These are phyloP conservation scores for Trachymyrmex septentrionalis DNA, from an alignment of 1,140 invertebrate species.

Conservation along the genomic window DNA sequence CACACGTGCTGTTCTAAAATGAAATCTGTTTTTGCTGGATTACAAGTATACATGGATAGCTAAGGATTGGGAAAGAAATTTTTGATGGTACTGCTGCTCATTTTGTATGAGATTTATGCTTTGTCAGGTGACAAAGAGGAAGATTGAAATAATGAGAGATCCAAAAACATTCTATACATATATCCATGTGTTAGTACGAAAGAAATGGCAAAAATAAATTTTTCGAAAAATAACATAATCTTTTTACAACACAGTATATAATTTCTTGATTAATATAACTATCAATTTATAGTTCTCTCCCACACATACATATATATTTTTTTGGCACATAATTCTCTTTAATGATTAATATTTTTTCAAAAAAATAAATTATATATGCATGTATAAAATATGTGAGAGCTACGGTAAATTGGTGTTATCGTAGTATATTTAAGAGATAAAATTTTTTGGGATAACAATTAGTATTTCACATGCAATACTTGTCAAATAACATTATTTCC, in stretches of 20 bases:
- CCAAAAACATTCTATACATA: slow-evolving; percentile 29
- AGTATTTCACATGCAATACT: neutral
- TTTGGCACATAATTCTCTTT: neutral
- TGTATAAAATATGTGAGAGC: neutral
- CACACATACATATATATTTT: neutral
- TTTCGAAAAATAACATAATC: slow-evolving; percentile 18
- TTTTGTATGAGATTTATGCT: slow-evolving; percentile 59
- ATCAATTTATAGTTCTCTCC: neutral
- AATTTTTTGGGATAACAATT: slow-evolving; percentile 13
- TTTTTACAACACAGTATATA: slow-evolving; percentile 2
- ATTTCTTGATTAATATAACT: slow-evolving; percentile 31
- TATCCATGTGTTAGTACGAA: neutral
- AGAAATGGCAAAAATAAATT: slow-evolving; percentile 13
- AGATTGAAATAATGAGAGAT: slow-evolving; percentile 71
- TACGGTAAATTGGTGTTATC: slow-evolving; percentile 11
- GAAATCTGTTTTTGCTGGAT: slow-evolving; percentile 44
- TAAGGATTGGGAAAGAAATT: slow-evolving; percentile 44
- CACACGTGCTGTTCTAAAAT: slow-evolving; percentile 54
- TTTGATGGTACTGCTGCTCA: slow-evolving; percentile 55
- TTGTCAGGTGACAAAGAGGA: slow-evolving; percentile 71
- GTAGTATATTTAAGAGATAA: neutral
- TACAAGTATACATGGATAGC: slow-evolving; percentile 37
- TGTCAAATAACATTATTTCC: slow-evolving; percentile 65
- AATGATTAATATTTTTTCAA: slow-evolving; percentile 5
- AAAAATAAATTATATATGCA: slow-evolving; percentile 23